These are phyloP conservation scores for Poecilus cupreus DNA, from an alignment of 2,888 invertebrate genomes.

Conservation along the genomic window DNA sequence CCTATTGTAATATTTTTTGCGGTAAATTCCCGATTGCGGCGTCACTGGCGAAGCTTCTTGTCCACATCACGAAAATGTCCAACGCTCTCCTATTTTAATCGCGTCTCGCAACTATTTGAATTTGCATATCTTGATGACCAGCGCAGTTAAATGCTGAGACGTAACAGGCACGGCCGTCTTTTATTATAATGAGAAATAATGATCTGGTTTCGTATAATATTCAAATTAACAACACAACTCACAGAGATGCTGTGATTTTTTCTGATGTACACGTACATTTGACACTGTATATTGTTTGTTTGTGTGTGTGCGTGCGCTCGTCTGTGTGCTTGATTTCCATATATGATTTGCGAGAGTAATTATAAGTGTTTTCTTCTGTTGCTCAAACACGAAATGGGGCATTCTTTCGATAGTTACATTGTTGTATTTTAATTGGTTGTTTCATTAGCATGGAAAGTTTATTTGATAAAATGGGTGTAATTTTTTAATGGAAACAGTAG, in stretches of 20 bases:
- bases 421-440: slow-evolving; percentile 52
- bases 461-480: slow-evolving; percentile 29
- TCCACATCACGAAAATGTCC: slow-evolving; percentile 39
- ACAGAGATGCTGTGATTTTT: slow-evolving; percentile 50
- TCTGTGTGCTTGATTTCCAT: slow-evolving; percentile 32
- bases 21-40: not conserved
- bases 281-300: not conserved
- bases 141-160: slow-evolving; percentile 54
- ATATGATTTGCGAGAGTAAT: slow-evolving; percentile 49
- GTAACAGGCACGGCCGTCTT: slow-evolving; percentile 56
- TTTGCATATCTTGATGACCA: slow-evolving; percentile 59
- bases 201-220: slow-evolving; percentile 59
- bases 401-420: slow-evolving; percentile 42
- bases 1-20: not conserved
- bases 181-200: slow-evolving; percentile 59
- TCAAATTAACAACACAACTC: slow-evolving; percentile 59
- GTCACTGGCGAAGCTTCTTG: not conserved
- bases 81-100: slow-evolving; percentile 56
- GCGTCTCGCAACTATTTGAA: slow-evolving; percentile 55
- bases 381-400: not conserved
- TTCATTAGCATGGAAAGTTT: slow-evolving; percentile 52
- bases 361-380: slow-evolving; percentile 1
- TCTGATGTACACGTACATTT: slow-evolving; percentile 23
- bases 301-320: not conserved
- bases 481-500: slow-evolving; percentile 44